phyloP scores from a whole-genome alignment of 1,140 invertebrate species.

The Pteromalus puparum region DNA sequence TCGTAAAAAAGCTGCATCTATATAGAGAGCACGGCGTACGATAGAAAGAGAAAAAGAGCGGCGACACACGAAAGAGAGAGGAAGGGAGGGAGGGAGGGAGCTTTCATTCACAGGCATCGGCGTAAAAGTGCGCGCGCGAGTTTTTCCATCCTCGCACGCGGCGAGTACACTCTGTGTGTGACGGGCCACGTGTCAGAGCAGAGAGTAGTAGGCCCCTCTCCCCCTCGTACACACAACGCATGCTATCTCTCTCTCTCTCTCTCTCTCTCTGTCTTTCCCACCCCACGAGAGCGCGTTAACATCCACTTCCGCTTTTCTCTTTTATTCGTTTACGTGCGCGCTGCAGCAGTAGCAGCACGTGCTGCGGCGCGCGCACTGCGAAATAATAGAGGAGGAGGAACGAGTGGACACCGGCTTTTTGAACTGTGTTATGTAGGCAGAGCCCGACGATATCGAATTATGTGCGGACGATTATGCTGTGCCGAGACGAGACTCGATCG shows the following conservation, averaged over 20 bases:
- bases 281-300: slow-evolving; percentile 19
- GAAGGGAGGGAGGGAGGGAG: neutral
- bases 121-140: slow-evolving; percentile 12
- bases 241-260: neutral
- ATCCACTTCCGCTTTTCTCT: slow-evolving; percentile 23
- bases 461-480: too few species aligned
- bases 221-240: neutral
- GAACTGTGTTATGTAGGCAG: too few species aligned
- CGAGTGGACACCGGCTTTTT: neutral
- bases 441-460: too few species aligned
- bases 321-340: slow-evolving; percentile 49
- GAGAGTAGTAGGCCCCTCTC: neutral
- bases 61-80: neutral
- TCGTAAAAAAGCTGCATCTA: slow-evolving; percentile 14
- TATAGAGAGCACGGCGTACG: neutral
- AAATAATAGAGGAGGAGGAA: neutral
- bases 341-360: slow-evolving; percentile 45
- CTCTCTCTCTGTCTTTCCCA: neutral
- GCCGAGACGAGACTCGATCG: too few species aligned
- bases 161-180: neutral
- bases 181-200: slow-evolving; percentile 39
- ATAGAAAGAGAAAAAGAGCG: neutral
- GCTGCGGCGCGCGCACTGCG: slow-evolving; percentile 52
- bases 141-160: slow-evolving; percentile 19
- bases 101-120: slow-evolving; percentile 42